Evolutionary conservation across 2,797 vertebrate species (phyloP), one percentile per base, ranked within the genome.

Genomic region (Anguilla anguilla): DNA sequence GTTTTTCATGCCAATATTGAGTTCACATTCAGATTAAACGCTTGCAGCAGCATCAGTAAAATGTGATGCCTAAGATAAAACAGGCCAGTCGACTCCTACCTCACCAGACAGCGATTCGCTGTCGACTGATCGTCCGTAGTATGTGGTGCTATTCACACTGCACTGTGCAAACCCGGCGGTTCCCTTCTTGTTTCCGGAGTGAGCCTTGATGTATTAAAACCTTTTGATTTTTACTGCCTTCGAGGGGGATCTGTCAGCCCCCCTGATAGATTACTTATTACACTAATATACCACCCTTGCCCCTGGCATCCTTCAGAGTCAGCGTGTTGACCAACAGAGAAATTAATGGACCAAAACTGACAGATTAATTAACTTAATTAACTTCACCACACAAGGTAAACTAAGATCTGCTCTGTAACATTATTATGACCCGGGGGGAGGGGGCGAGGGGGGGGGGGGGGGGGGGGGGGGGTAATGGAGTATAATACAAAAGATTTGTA

Each of bases 281-380:
- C 19, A 39, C 69, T 13, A 79, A 46, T 43, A 79, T 46, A 39
- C 13, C 10, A 69, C 6, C 64, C n/a, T 43, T 43, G 35, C 74
- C 74, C 5, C 15, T 10, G 28, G 69, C 69, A 28, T 46, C 74
- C 31, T 79, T 79, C 74, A 79, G 19, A 43, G 74, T 39, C 17
- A 79, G 39, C 6, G 22, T 79, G 22, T 35, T 46, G 43, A 79
- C 13, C 39, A 79, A 46, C 74, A 19, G 43, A 43, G 19, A 19
- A 43, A 6, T 9, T 15, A 79, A 43, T 79, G 39, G 74, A 79
- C 35, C 74, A 79, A 79, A 79, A 79, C 74, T 79, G 74, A 79
- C 74, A 79, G 15, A 46, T 43, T 79, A 46, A 79, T 79, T 43
- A 79, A 79, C 74, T 79, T 79, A 79, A 79, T 79, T 79, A 79